Conservation (phyloP, 2,797 vertebrate species). For the Semotilus atromaculatus region DNA sequence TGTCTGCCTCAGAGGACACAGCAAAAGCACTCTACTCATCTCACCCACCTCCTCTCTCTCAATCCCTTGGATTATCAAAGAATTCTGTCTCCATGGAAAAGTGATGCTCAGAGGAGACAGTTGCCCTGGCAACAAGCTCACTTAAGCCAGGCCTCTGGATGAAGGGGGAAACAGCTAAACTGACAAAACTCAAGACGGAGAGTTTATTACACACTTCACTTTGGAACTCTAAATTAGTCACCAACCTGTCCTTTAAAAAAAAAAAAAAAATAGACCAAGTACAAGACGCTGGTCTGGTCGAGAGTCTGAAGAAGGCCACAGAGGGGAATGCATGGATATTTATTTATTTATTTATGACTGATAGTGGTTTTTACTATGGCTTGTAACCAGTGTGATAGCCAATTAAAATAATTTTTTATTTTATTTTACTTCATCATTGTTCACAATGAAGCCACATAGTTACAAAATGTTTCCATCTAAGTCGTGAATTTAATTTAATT, state of each 20-base stretch:
- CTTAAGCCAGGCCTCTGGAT: conserved; percentile 68
- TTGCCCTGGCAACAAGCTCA: conserved; percentile 78
- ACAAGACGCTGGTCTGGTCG: not conserved
- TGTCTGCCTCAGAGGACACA: conserved; percentile 22
- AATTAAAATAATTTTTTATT: too few relatives aligned
- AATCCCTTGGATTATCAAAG: conserved; percentile 79
- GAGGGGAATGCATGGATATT: not conserved
- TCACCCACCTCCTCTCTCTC: conserved; percentile 69
- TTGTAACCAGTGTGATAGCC: not conserved
- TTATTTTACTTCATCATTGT: not conserved
- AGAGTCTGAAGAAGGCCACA: not conserved
- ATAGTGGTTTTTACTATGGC: not conserved
- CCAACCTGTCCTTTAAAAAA: conserved; percentile 1
- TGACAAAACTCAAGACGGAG: conserved; percentile 62
- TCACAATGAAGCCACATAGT: not conserved
- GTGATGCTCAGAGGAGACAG: conserved; percentile 71
- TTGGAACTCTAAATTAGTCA: conserved; percentile 34
- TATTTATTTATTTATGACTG: not conserved
- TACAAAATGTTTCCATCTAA: not conserved
- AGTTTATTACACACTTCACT: conserved; percentile 62
- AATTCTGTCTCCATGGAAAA: conserved; percentile 76
- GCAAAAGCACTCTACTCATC: conserved; percentile 61
- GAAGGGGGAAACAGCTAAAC: conserved; percentile 60
- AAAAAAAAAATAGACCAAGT: not conserved
- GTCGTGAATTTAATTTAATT: not conserved